Evolutionary conservation across 2,888 invertebrate genomes (phyloP).

Genomic region (Thera obeliscata): DNA sequence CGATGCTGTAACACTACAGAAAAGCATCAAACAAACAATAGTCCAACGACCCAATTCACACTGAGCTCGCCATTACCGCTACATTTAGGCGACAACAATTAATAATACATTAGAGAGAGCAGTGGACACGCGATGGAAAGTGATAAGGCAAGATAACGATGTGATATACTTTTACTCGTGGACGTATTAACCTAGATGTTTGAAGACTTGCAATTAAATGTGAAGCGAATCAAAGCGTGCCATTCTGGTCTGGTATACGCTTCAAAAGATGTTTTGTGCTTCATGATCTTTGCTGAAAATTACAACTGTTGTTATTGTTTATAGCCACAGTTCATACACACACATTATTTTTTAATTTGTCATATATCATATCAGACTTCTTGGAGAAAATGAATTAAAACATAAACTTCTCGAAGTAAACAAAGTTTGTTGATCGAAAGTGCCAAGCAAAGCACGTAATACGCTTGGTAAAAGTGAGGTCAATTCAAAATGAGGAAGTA

Average conservation of each 20-base stretch:
- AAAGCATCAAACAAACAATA: slow-evolving; percentile 30
- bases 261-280: background rate
- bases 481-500: slow-evolving; percentile 31
- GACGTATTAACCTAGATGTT: slow-evolving; percentile 49
- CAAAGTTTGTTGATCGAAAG: background rate
- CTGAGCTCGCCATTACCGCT: slow-evolving; percentile 57
- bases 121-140: slow-evolving; percentile 56
- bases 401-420: too few relatives aligned
- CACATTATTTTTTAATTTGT: too few relatives aligned
- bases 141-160: slow-evolving; percentile 51
- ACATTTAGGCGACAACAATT: slow-evolving; percentile 55
- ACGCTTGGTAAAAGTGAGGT: slow-evolving; percentile 10
- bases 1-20: slow-evolving; percentile 36
- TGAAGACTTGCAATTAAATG: slow-evolving; percentile 24
- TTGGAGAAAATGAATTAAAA: too few relatives aligned
- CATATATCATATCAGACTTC: too few relatives aligned
- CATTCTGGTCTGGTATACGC: background rate
- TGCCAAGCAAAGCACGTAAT: slow-evolving; percentile 1
- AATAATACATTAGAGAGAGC: slow-evolving; percentile 55
- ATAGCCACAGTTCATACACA: background rate
- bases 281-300: background rate
- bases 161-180: slow-evolving; percentile 56
- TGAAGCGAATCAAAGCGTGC: slow-evolving; percentile 9
- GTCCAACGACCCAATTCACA: slow-evolving; percentile 38
- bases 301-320: background rate